A percentile compares a stretch with the other conserved stretches of the same genome.
phyloP scores from a whole-genome alignment of 2,113 vertebrate genomes.

The Neopipo cinnamomea region DNA sequence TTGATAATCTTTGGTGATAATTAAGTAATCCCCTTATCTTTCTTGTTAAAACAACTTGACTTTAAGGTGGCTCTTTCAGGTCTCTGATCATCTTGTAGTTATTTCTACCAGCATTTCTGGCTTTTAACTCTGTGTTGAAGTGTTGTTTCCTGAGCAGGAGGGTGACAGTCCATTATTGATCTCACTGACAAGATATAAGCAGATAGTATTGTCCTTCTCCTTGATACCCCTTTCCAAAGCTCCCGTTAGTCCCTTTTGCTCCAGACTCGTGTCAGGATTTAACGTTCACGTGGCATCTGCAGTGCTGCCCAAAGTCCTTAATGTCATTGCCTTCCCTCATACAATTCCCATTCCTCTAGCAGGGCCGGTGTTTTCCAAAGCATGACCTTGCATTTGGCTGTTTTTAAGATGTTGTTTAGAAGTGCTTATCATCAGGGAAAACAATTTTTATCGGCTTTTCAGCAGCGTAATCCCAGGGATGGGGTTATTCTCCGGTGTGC shows the following conservation, averaged over 20 bases:
- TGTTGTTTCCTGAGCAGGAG: neutral
- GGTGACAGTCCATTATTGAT: neutral
- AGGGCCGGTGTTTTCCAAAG: neutral
- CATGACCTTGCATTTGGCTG: neutral
- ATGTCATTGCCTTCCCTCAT: neutral
- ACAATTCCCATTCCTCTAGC: neutral
- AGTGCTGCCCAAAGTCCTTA: conserved; percentile 2
- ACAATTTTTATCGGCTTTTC: neutral
- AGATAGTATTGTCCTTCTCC: neutral
- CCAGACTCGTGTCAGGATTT: neutral
- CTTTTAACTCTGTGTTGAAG: neutral
- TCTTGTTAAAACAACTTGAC: neutral
- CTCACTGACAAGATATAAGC: neutral
- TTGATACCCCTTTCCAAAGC: neutral
- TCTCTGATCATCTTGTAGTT: neutral
- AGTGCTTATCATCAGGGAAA: neutral
- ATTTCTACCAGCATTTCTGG: neutral
- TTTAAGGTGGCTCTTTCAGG: neutral
- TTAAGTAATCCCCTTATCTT: neutral
- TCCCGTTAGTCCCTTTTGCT: neutral
- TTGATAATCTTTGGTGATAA: neutral
- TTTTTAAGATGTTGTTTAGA: neutral
- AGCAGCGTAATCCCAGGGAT: neutral
- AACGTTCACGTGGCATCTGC: neutral
- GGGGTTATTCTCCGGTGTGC: neutral